These are phyloP conservation scores for Nyctibius grandis DNA, from an alignment of 2,797 vertebrate species.

Conservation along the genomic window DNA sequence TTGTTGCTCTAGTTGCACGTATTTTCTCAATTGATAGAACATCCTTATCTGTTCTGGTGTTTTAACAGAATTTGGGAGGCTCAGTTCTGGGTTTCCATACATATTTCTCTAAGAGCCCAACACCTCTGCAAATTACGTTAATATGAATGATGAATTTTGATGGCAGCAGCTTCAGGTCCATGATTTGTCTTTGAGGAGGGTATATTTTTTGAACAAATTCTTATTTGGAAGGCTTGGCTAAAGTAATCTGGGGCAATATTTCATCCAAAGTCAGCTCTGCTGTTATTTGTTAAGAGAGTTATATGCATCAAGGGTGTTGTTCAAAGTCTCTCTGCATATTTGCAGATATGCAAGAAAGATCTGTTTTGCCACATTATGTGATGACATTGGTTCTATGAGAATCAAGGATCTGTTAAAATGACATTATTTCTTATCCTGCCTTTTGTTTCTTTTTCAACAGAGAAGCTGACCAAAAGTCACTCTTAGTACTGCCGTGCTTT, in stretches of 20 bases:
- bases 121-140: background rate
- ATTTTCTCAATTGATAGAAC: background rate
- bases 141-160: background rate
- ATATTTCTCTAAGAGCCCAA: background rate
- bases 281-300: background rate
- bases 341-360: background rate
- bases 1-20: background rate
- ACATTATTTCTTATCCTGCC: background rate
- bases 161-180: background rate
- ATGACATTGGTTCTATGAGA: background rate
- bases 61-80: background rate
- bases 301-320: fast-evolving
- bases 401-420: background rate
- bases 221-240: background rate
- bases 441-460: background rate
- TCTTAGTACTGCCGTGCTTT: background rate
- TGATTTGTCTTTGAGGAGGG: background rate
- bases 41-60: background rate
- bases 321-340: background rate
- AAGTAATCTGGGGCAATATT: background rate
- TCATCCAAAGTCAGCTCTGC: background rate
- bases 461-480: background rate
- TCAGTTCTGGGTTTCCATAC: background rate
- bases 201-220: background rate
- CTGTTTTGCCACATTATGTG: background rate